Conservation (phyloP, 1,140 invertebrate genomes). For the Drosophila sp. region DNA sequence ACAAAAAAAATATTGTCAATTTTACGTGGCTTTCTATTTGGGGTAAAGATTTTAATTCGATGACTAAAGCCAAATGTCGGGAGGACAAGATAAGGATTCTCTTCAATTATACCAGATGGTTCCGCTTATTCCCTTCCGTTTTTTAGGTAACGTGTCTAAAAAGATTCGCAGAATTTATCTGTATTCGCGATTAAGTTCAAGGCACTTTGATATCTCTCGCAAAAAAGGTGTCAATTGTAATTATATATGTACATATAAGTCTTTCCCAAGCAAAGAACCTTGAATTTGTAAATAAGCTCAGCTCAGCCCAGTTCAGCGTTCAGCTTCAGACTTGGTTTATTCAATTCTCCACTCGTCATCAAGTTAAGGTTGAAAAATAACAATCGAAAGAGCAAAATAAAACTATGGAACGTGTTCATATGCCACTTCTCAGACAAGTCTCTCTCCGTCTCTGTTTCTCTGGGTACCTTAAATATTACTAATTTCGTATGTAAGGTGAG, state of each 20-base stretch:
- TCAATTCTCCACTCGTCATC: not conserved
- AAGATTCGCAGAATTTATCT: not conserved
- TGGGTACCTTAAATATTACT: not conserved
- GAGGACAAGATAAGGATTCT: no score
- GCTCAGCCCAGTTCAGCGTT: not conserved
- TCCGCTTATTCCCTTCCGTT: no score
- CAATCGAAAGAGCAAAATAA: conserved; percentile 3
- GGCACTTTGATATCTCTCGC: not conserved
- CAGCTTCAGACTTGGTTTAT: not conserved
- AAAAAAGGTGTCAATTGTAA: not conserved
- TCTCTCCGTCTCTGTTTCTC: not conserved
- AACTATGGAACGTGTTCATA: conserved; percentile 8
- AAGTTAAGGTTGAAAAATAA: not conserved
- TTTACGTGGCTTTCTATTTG: conserved; percentile 4
- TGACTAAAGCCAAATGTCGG: no score
- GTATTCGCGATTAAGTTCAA: not conserved
- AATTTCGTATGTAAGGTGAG: not conserved
- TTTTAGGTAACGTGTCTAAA: no score
- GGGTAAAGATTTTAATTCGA: not conserved
- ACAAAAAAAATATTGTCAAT: not conserved
- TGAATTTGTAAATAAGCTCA: conserved; percentile 5
- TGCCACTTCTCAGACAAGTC: not conserved
- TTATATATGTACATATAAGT: not conserved
- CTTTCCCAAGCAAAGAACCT: conserved; percentile 2
- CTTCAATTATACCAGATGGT: no score